phyloP scores from a whole-genome alignment of 2,797 vertebrate genomes.

The Pyrocephalus nanus region DNA sequence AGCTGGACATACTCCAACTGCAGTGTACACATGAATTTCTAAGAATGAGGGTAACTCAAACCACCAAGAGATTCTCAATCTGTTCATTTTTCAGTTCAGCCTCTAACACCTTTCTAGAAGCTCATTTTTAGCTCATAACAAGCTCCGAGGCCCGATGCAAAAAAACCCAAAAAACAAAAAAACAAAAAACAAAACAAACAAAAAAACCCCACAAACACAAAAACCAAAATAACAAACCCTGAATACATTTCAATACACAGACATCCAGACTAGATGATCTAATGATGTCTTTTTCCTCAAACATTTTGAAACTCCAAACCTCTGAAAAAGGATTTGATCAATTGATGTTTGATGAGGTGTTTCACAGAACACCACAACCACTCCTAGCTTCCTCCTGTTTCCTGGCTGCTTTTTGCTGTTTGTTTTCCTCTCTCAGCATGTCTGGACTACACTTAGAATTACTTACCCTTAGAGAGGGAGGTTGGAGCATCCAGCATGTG shows the following conservation, averaged over 20 bases:
- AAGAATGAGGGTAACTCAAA: constrained; percentile 33
- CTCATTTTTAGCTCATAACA: neutral
- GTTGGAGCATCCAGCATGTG: neutral
- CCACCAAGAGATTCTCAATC: constrained; percentile 56
- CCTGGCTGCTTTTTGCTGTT: neutral
- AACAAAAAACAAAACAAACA: neutral
- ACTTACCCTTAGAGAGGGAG: neutral
- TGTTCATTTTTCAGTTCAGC: constrained; percentile 36
- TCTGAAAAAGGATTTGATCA: neutral
- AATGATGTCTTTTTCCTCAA: neutral
- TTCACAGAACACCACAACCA: neutral
- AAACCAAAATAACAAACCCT: too few species aligned
- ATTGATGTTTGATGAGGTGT: neutral
- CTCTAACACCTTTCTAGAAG: constrained; percentile 10
- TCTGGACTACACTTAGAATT: neutral
- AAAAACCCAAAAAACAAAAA: neutral
- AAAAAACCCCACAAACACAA: too few species aligned
- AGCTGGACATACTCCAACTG: neutral
- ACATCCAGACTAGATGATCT: neutral
- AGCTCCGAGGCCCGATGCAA: neutral
- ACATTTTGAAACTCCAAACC: neutral
- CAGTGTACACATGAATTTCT: constrained; percentile 16
- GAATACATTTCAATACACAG: neutral
- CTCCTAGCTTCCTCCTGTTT: neutral
- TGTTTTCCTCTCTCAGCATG: neutral